A percentile compares a stretch with the other conserved stretches of the same genome.
These are phyloP conservation scores for Ceratothoa steindachneri DNA, from an alignment of 2,888 invertebrate genomes.

Conservation along the genomic window DNA sequence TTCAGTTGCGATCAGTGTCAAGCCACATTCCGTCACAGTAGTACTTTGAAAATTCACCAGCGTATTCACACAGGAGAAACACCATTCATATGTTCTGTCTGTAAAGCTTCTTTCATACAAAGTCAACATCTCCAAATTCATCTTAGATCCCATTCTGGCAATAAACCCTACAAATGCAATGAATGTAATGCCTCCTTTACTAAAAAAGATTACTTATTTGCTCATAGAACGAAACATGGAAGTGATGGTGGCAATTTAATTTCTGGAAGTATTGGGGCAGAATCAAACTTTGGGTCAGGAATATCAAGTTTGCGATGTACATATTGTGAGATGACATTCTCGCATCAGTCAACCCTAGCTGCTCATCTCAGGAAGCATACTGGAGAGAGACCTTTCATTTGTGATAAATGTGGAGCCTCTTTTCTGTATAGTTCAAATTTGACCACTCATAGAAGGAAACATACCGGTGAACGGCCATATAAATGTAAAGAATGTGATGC, in stretches of 20 bases:
- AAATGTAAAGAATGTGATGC: constrained; percentile 44
- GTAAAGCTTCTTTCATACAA: constrained; percentile 34
- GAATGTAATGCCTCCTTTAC: constrained; percentile 50
- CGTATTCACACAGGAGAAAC: constrained; percentile 41
- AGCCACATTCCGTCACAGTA: constrained; percentile 23
- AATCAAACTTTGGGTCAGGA: constrained; percentile 35
- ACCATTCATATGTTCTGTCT: constrained; percentile 40
- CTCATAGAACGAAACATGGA: constrained; percentile 39
- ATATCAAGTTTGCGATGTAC: constrained; percentile 42
- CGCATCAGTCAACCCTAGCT: constrained; percentile 67
- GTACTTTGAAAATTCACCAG: constrained; percentile 23
- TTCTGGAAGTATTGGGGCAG: constrained; percentile 26
- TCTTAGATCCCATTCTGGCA: constrained; percentile 39
- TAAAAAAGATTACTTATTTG: constrained; percentile 38
- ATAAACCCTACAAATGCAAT: constrained; percentile 51
- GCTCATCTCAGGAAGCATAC: constrained; percentile 78
- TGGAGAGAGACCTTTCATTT: constrained; percentile 58
- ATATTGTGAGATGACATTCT: constrained; percentile 45
- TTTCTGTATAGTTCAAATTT: constrained; percentile 79
- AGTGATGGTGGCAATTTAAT: constrained; percentile 22
- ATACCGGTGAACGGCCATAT: constrained; percentile 47
- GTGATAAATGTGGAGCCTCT: constrained; percentile 70
- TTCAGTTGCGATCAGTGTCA: constrained; percentile 38
- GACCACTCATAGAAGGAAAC: constrained; percentile 67
- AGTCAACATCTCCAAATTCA: constrained; percentile 41